phyloP scores from a whole-genome alignment of 1,140 invertebrate species.

The Dufourea novaeangliae region DNA sequence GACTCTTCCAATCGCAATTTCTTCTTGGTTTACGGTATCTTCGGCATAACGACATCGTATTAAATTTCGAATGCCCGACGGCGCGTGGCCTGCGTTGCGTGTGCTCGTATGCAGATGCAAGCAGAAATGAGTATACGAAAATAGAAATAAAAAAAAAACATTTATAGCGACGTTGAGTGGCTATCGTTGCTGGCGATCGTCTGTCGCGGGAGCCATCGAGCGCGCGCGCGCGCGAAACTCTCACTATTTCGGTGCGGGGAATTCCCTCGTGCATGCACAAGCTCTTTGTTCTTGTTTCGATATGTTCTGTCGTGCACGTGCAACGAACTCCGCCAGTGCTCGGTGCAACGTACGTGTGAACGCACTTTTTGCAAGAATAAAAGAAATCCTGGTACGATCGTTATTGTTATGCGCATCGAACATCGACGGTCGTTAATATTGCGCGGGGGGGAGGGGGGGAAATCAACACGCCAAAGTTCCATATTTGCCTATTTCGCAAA shows the following conservation, averaged over 20 bases:
- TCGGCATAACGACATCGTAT: not conserved
- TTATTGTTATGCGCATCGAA: not conserved
- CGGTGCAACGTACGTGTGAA: constrained; percentile 49
- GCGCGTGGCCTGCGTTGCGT: not conserved
- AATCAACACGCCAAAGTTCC: not conserved
- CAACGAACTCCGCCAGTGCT: constrained; percentile 28
- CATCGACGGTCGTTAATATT: not conserved
- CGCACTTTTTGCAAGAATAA: constrained; percentile 29
- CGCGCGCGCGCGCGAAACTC: not conserved
- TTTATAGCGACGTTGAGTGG: not conserved
- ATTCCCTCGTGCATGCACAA: constrained; percentile 3
- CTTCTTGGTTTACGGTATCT: not conserved
- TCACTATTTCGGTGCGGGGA: constrained; percentile 46
- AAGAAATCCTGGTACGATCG: not conserved
- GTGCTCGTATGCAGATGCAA: not conserved
- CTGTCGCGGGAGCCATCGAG: not conserved
- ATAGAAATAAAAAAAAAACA: not conserved
- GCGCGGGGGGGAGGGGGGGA: too few relatives aligned
- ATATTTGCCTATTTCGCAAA: not conserved
- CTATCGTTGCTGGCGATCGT: constrained; percentile 12
- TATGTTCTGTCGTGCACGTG: constrained; percentile 29
- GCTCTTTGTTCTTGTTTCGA: constrained; percentile 47
- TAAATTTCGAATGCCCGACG: not conserved
- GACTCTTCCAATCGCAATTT: not conserved
- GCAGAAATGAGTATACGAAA: not conserved